Percentiles rank a stretch among this genome's conserved stretches.
Conservation (phyloP, 2,797 vertebrate genomes). For the Brotula barbata region DNA sequence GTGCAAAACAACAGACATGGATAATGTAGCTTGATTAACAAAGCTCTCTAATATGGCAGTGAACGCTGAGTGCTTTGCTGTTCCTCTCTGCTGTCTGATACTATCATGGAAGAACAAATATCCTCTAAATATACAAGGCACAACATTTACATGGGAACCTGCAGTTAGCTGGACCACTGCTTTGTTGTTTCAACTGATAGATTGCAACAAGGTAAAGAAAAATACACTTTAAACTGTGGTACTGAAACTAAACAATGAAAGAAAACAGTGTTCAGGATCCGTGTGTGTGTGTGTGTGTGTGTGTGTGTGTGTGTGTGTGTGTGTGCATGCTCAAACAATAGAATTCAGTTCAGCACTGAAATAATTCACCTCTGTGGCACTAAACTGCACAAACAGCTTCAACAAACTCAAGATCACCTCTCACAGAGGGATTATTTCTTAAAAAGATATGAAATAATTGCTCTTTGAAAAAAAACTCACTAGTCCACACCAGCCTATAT, state of each 20-base stretch:
- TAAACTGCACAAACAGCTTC: slow-evolving; percentile 36
- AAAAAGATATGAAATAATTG: slow-evolving; percentile 44
- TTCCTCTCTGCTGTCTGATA: too few species aligned
- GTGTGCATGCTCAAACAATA: slow-evolving; percentile 31
- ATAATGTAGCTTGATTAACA: too few species aligned
- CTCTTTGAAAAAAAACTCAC: slow-evolving; percentile 22
- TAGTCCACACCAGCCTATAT: slow-evolving; percentile 25
- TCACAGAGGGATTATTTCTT: slow-evolving; percentile 39
- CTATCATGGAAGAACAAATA: too few species aligned
- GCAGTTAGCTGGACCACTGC: neutral
- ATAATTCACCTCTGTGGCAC: slow-evolving; percentile 34
- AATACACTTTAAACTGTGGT: neutral
- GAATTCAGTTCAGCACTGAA: slow-evolving; percentile 35
- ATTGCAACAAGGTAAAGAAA: neutral
- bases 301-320: slow-evolving; percentile 13
- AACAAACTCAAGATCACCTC: slow-evolving; percentile 22
- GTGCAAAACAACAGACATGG: too few species aligned
- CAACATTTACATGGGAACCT: too few species aligned
- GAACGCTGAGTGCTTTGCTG: too few species aligned
- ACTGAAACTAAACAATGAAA: slow-evolving; percentile 21
- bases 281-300: slow-evolving; percentile 25
- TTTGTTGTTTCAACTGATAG: neutral
- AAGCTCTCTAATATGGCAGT: too few species aligned
- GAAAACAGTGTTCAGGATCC: slow-evolving; percentile 6
- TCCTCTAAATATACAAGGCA: too few species aligned